These are phyloP conservation scores for Erinaceus europaeus DNA, from an alignment of 2,113 vertebrate species.

Conservation along the genomic window DNA sequence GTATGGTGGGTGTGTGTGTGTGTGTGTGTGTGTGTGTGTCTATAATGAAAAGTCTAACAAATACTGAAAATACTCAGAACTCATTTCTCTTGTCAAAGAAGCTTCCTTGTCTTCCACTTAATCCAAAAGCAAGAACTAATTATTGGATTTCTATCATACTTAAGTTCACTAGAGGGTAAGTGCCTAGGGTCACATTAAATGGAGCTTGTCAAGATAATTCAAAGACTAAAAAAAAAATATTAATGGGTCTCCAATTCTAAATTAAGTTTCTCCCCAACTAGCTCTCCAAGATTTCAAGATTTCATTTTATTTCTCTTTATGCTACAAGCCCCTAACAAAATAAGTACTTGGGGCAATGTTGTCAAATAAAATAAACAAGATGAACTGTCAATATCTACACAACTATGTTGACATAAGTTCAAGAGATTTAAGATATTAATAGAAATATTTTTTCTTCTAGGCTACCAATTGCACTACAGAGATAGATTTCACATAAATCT, in stretches of 20 bases:
- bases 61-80: no score
- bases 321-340: no score
- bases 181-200: background rate
- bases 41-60: no score
- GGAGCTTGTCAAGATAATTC: background rate
- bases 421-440: background rate
- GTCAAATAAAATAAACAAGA: background rate
- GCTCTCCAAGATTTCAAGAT: no score
- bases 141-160: background rate
- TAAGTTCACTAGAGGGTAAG: background rate
- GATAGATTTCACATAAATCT: background rate
- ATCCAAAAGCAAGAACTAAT: background rate
- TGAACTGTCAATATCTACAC: constrained; percentile 10
- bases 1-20: no score
- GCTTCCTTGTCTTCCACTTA: background rate
- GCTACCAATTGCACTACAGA: background rate
- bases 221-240: constrained; percentile 16
- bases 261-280: background rate
- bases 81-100: no score
- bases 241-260: background rate
- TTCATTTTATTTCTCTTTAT: no score
- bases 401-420: background rate
- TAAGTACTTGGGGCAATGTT: background rate
- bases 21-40: no score
- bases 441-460: background rate